Base-by-base conservation (phyloP, 2,113 vertebrate species). In the Ploceus nigricollis region DNA sequence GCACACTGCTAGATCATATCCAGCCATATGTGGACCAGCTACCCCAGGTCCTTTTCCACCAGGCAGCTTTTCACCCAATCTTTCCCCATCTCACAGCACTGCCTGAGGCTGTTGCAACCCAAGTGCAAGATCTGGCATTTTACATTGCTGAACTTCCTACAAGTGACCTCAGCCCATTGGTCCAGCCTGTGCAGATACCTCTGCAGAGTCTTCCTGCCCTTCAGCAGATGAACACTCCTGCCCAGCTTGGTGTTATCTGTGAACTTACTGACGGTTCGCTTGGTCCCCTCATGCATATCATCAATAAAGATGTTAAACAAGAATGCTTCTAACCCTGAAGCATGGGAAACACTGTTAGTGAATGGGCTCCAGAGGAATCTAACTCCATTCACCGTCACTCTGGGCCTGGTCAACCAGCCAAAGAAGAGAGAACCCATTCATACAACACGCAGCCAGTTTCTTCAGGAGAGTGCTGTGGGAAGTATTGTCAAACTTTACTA, bases 71-170 rank as follows among this genome's bases (percentile, higher is more conserved):
- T 19, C 4, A 58, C 4, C 8, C 13, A 39, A 13, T 33, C 9
- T 58, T 17, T n/a, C 12, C 10, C 22, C 10, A 28, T 25, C 11
- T 20, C 28, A 1, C 14, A 37, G 15, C 8, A 1, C 18, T 73
- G 15, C 10, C 15, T 44, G 22, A 21, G 7, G 11, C 19, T 50
- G 17, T 19, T 65, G 31, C 20, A 24, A 42, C 12, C 25, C 31
- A 50, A 16, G 12, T 15, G 4, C 21, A 42, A 12, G 11, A 42
- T 10, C 9, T 0, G 0, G 21, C 11, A 6, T 5, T 65, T 23
- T 5, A 31, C 7, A 7, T 11, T 37, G 11, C 13, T 37, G 12
- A 33, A 20, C 8, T 21, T 37, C 48, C 11, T 20, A 11, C 17
- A 37, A 5, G 3, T 5, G 7, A 17, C 22, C 19, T 50, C 19